Conservation (phyloP, 2,113 vertebrate species). For the Microtus pennsylvanicus region DNA sequence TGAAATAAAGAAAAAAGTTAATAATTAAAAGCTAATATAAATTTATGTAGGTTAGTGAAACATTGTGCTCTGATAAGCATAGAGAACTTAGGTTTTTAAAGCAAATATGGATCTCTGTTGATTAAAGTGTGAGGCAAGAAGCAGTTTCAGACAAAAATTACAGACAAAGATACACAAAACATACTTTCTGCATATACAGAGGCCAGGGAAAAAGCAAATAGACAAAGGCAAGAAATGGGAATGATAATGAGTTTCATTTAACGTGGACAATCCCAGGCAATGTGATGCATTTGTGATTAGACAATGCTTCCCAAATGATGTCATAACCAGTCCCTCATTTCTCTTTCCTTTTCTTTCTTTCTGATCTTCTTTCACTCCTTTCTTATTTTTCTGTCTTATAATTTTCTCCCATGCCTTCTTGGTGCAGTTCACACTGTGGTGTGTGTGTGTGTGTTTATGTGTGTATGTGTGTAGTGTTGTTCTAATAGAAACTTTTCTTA, state of each 20-base stretch:
- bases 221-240: neutral
- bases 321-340: neutral
- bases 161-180: neutral
- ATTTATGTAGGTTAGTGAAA: neutral
- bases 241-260: neutral
- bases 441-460: neutral
- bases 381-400: neutral
- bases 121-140: conserved; percentile 33
- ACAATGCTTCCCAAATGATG: neutral
- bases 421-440: neutral
- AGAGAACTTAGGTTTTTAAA: neutral
- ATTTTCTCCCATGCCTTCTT: neutral
- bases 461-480: neutral
- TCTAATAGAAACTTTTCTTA: neutral
- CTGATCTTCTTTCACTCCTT: neutral
- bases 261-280: neutral
- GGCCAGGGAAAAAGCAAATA: neutral
- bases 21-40: neutral
- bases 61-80: neutral
- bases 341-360: neutral
- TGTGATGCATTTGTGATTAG: neutral
- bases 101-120: conserved; percentile 46
- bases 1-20: neutral
- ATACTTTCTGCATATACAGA: conserved; percentile 22
- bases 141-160: conserved; percentile 3